These are phyloP conservation scores for Pterocles burchelli DNA, from an alignment of 2,113 vertebrate genomes.

Conservation along the genomic window DNA sequence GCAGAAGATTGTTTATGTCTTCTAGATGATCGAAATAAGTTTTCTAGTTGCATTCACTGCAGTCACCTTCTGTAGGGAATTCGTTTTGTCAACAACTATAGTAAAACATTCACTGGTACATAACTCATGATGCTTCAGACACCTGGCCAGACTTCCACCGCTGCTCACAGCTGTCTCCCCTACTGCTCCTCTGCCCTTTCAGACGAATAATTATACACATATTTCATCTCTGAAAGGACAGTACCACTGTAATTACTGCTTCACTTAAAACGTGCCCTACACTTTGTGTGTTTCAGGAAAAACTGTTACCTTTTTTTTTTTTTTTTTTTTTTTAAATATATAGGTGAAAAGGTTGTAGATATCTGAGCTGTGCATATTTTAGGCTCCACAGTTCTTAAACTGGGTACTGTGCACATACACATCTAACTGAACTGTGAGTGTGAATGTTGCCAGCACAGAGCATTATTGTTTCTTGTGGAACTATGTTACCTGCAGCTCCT, in stretches of 20 bases:
- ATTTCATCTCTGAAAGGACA: neutral
- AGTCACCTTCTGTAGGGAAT: neutral
- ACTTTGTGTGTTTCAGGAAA: neutral
- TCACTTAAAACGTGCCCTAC: neutral
- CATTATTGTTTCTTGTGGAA: neutral
- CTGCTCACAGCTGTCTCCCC: neutral
- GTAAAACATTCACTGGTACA: neutral
- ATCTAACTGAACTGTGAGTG: neutral
- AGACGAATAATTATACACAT: neutral
- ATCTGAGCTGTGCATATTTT: neutral
- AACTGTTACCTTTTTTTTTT: neutral
- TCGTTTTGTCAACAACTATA: accelerated
- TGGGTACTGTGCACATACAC: neutral
- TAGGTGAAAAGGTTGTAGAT: neutral
- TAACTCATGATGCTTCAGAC: neutral
- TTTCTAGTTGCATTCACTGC: neutral
- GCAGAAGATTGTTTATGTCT: neutral
- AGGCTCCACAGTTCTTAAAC: neutral
- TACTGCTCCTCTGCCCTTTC: neutral
- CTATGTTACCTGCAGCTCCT: neutral
- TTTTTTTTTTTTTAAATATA: neutral
- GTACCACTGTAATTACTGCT: neutral
- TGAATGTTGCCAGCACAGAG: neutral
- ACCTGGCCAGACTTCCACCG: neutral
- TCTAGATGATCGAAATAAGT: neutral